phyloP scores from a whole-genome alignment of 2,797 vertebrate genomes.

The Buphagus erythrorhynchus region DNA sequence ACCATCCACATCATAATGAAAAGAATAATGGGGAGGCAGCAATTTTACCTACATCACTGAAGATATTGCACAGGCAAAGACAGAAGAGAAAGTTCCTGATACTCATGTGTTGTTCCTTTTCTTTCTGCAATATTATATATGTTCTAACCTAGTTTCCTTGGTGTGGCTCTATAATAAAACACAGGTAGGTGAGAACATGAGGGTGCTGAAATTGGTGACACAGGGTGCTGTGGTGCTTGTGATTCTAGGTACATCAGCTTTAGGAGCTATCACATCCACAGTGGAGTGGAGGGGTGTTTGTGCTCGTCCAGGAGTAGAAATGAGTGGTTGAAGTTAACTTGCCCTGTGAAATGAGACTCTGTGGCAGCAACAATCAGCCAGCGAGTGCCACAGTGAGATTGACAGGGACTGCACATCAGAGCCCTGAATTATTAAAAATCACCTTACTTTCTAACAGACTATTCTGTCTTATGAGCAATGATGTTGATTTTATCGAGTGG shows the following conservation, averaged over 20 bases:
- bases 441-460: neutral
- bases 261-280: neutral
- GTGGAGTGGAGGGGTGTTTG: neutral
- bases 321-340: neutral
- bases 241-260: neutral
- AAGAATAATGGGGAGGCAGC: neutral
- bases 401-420: neutral
- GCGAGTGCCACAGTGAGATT: neutral
- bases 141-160: neutral
- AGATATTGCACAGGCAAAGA: no score
- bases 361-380: neutral
- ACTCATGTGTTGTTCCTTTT: neutral
- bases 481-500: rapidly evolving
- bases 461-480: neutral
- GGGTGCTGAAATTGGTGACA: neutral
- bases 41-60: neutral
- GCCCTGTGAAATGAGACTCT: neutral
- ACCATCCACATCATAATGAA: neutral
- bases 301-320: neutral
- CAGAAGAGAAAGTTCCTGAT: neutral
- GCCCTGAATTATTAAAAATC: neutral
- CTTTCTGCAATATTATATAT: neutral
- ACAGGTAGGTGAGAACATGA: neutral
- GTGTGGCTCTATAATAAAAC: neutral
- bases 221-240: rapidly evolving